phyloP scores from a whole-genome alignment of 2,888 invertebrate species.

The Emmelina monodactyla region DNA sequence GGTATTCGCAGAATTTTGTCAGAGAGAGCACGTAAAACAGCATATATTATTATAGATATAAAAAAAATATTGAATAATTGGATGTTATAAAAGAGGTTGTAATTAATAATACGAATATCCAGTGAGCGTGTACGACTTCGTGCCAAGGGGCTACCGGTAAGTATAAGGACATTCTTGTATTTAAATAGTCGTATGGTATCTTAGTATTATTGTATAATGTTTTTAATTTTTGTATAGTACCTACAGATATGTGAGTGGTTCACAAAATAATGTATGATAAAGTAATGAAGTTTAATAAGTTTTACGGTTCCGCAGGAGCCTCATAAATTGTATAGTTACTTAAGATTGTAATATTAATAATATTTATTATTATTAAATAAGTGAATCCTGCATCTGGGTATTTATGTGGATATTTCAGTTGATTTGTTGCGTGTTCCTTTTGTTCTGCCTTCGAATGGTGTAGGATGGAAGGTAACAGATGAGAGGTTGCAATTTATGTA shows the following conservation, averaged over 20 bases:
- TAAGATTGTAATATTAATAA: constrained; percentile 28
- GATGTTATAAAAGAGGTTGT: constrained; percentile 60
- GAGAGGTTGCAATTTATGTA: too few relatives aligned
- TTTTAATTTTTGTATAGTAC: constrained; percentile 67
- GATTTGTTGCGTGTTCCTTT: too few relatives aligned
- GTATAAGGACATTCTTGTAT: constrained; percentile 59
- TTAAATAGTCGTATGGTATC: constrained; percentile 56
- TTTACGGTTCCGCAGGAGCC: constrained; percentile 36
- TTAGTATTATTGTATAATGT: constrained; percentile 60
- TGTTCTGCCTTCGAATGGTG: too few relatives aligned
- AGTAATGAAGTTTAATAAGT: constrained; percentile 41
- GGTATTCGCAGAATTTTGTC: constrained; percentile 26
- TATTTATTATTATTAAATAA: too few relatives aligned
- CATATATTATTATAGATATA: constrained; percentile 44
- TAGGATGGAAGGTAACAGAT: too few relatives aligned
- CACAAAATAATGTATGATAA: constrained; percentile 50
- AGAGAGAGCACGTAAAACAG: constrained; percentile 42
- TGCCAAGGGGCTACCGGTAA: constrained; percentile 48
- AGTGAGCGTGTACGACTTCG: constrained; percentile 31
- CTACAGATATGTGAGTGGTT: constrained; percentile 35
- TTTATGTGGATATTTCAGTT: too few relatives aligned
- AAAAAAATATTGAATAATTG: constrained; percentile 49
- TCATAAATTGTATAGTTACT: constrained; percentile 52
- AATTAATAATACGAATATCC: constrained; percentile 54
- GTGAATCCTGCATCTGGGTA: too few relatives aligned